Percentiles rank a stretch among this genome's conserved stretches.
phyloP scores from a whole-genome alignment of 92 coral and sea anemone genomes.

The Muricea muricata region DNA sequence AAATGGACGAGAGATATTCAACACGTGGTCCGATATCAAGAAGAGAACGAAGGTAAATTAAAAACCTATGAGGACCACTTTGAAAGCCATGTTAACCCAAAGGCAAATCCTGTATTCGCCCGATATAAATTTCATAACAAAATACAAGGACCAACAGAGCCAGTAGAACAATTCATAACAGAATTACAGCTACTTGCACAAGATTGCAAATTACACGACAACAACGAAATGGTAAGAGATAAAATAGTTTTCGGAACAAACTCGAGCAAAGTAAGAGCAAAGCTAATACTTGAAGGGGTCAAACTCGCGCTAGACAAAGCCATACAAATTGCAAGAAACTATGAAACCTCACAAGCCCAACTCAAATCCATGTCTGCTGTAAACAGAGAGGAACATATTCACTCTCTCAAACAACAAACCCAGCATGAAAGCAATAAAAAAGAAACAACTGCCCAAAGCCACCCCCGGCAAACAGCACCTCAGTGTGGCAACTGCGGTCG shows the following conservation, averaged over 20 bases:
- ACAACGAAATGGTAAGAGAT: constrained; percentile 64
- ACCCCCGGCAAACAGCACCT: constrained; percentile 29
- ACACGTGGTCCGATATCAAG: constrained; percentile 61
- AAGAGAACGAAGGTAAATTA: constrained; percentile 56
- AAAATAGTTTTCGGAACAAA: constrained; percentile 64
- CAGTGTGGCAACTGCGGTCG: constrained; percentile 66
- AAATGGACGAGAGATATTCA: constrained; percentile 64
- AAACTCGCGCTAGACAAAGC: constrained; percentile 72
- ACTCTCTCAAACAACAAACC: background rate
- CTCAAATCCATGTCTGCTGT: constrained; percentile 58
- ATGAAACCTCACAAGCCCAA: no score
- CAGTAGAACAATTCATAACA: constrained; percentile 63
- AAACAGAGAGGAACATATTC: constrained; percentile 13
- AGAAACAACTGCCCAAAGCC: constrained; percentile 35
- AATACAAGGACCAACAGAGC: constrained; percentile 24
- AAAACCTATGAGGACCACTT: constrained; percentile 65
- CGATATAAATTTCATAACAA: constrained; percentile 67
- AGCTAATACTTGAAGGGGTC: constrained; percentile 56
- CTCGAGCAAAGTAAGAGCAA: constrained; percentile 63
- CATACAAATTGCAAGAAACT: constrained; percentile 57
- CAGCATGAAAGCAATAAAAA: background rate
- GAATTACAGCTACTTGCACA: constrained; percentile 58
- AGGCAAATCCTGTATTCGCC: constrained; percentile 68
- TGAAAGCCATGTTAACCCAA: constrained; percentile 63
- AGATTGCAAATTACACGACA: constrained; percentile 63